Evolutionary conservation across 2,888 invertebrate species (phyloP).

Genomic region (Pedicia rivosa): DNA sequence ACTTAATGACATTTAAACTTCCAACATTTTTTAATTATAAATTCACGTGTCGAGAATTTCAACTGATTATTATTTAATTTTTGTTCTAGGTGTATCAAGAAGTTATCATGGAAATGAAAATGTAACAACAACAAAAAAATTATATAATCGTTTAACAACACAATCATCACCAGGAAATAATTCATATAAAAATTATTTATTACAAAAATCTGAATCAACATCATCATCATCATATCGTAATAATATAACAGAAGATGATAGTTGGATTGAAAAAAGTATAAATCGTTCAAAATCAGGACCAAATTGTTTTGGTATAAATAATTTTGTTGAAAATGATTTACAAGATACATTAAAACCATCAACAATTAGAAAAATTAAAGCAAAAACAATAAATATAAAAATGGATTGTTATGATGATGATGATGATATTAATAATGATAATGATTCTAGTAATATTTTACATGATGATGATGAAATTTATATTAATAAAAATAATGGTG

Average conservation of each 20-base stretch:
- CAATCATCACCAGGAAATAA: slow-evolving; percentile 18
- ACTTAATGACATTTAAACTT: too few species aligned
- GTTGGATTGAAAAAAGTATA: slow-evolving; percentile 3
- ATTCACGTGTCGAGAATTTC: too few species aligned
- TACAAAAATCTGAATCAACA: slow-evolving; percentile 29
- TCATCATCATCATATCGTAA: slow-evolving; percentile 26
- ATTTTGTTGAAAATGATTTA: slow-evolving; percentile 22
- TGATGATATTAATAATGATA: slow-evolving; percentile 9
- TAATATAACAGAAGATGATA: slow-evolving; percentile 13
- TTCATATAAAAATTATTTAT: slow-evolving; percentile 17
- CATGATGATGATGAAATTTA: background rate
- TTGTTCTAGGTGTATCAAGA: too few species aligned
- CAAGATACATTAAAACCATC: slow-evolving; percentile 23
- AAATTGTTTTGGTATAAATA: slow-evolving; percentile 23
- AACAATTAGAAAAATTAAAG: slow-evolving; percentile 25
- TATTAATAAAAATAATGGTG: slow-evolving; percentile 13
- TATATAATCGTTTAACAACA: too few species aligned
- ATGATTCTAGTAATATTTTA: slow-evolving; percentile 7
- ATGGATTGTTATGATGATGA: slow-evolving; percentile 29
- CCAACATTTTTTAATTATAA: too few species aligned
- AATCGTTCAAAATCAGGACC: slow-evolving; percentile 32
- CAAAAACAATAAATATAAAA: slow-evolving; percentile 26
- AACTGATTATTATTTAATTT: too few species aligned
- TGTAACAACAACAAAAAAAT: too few species aligned
- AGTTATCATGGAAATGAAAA: too few species aligned